Evolutionary conservation across 2,888 invertebrate species (phyloP).

Genomic region (Stenodema calcarata): DNA sequence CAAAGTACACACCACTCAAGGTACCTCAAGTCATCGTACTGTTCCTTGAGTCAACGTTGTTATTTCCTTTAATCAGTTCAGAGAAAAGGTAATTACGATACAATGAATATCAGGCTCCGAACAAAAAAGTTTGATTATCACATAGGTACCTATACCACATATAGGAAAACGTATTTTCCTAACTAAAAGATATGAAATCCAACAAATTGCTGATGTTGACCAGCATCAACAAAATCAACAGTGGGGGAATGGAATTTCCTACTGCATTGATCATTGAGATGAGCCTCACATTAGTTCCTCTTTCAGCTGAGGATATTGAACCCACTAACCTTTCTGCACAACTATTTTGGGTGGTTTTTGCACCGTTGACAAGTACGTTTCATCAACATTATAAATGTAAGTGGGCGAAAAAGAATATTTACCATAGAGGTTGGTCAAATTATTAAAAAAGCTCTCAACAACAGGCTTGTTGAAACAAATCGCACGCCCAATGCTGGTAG

Average conservation of each 20-base stretch:
- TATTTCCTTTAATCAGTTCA: no score
- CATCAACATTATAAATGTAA: conserved; percentile 56
- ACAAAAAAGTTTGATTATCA: no score
- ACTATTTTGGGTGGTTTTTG: conserved; percentile 55
- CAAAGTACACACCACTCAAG: no score
- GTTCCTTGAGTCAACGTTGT: no score
- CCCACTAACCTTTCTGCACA: conserved; percentile 56
- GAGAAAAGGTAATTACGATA: no score
- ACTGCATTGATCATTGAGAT: conserved; percentile 54
- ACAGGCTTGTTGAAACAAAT: conserved; percentile 43
- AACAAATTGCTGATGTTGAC: conserved; percentile 56
- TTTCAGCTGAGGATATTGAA: conserved; percentile 55
- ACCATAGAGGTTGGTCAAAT: conserved; percentile 37
- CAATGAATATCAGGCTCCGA: no score
- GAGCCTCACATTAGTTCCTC: conserved; percentile 55
- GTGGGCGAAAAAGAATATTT: conserved; percentile 13
- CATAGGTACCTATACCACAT: no score
- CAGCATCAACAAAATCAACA: conserved; percentile 58
- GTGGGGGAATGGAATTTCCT: conserved; percentile 56
- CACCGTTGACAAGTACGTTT: conserved; percentile 57
- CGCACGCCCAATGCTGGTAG: not conserved
- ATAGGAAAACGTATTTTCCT: no score
- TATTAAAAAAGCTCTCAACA: conserved; percentile 40
- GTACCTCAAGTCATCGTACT: no score
- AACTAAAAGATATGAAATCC: no score